Conservation (phyloP, 2,797 vertebrate species). For the Anomalospiza imberbis region DNA sequence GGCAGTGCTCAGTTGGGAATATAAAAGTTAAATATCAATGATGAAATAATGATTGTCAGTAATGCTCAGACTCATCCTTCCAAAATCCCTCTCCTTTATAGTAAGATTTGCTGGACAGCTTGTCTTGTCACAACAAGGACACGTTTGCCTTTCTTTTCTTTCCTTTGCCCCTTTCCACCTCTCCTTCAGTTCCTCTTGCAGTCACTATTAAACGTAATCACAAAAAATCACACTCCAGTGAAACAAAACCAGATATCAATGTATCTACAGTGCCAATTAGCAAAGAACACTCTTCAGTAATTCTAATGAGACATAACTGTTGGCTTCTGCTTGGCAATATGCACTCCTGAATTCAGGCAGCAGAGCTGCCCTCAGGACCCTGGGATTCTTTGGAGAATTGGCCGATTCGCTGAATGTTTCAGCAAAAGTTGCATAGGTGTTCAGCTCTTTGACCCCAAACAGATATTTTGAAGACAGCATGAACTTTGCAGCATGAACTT, state of each 20-base stretch:
- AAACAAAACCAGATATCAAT: neutral
- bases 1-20: neutral
- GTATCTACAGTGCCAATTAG: neutral
- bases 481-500: neutral
- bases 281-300: neutral
- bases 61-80: neutral
- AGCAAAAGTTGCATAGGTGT: neutral
- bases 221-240: neutral
- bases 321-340: neutral
- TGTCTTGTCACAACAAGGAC: neutral
- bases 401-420: neutral
- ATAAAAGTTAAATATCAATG: constrained; percentile 1
- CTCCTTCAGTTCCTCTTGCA: constrained; percentile 18
- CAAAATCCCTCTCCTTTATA: constrained; percentile 15
- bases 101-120: neutral
- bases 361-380: neutral
- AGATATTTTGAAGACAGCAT: neutral
- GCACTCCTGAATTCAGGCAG: neutral
- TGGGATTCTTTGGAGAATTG: neutral
- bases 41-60: constrained; percentile 1
- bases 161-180: neutral
- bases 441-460: neutral
- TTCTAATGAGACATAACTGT: neutral
- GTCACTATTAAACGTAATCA: neutral
- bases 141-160: neutral